Conservation (phyloP, 2,797 vertebrate genomes). For the Sebastes wilsoni region DNA sequence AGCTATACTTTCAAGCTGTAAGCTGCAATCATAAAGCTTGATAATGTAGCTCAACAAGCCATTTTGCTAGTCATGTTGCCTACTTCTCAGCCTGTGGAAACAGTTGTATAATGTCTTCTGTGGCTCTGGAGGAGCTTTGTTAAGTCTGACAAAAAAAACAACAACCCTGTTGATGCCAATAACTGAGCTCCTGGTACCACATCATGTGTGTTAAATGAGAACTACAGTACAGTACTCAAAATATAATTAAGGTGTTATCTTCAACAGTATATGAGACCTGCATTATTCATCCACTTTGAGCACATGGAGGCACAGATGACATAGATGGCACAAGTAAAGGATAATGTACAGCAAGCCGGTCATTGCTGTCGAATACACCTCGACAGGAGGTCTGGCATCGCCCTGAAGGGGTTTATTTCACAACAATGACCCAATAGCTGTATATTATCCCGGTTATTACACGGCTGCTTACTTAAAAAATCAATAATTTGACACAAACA, state of each 20-base stretch:
- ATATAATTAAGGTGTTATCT: no score
- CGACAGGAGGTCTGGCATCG: no score
- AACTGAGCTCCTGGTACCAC: neutral
- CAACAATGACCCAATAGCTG: no score
- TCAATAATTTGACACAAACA: no score
- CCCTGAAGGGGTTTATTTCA: no score
- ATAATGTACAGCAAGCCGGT: no score
- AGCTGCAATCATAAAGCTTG: neutral
- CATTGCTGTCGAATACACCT: no score
- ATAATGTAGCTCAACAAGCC: neutral
- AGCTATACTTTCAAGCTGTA: neutral
- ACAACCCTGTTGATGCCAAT: neutral
- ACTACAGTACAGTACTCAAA: neutral
- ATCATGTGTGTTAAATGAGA: neutral
- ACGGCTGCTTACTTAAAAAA: no score
- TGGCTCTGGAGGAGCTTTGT: neutral
- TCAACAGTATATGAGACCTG: neutral
- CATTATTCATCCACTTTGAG: neutral
- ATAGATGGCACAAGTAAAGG: neutral
- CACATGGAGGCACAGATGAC: neutral
- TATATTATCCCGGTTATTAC: no score
- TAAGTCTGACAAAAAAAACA: neutral
- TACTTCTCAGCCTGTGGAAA: neutral
- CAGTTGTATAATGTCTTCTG: neutral
- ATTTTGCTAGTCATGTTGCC: neutral